Conservation (phyloP, 2,797 vertebrate genomes). For the Gouania willdenowi region DNA sequence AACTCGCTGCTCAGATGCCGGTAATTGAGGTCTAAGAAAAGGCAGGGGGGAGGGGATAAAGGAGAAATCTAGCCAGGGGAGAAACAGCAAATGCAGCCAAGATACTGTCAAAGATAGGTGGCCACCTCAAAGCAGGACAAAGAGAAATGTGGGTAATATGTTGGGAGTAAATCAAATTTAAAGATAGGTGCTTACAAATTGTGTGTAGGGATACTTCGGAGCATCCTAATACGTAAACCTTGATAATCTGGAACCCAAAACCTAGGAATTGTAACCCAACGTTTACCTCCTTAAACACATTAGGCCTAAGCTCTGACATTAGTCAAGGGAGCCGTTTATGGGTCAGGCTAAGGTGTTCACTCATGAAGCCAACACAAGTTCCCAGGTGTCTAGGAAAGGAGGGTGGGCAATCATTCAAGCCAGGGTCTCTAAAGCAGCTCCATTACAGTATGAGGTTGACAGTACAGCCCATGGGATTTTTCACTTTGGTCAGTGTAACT, state of each 20-base stretch:
- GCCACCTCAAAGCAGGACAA: slow-evolving; percentile 17
- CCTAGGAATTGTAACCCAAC: slow-evolving; percentile 28
- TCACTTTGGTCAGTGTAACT: slow-evolving; percentile 42
- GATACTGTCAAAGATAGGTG: slow-evolving; percentile 26
- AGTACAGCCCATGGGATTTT: slow-evolving; percentile 44
- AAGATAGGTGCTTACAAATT: slow-evolving; percentile 68
- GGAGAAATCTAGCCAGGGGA: slow-evolving; percentile 40
- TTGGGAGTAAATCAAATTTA: slow-evolving; percentile 51
- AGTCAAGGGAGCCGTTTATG: slow-evolving; percentile 46
- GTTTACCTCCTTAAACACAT: slow-evolving; percentile 33
- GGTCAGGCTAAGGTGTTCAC: slow-evolving; percentile 59
- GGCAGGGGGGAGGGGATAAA: slow-evolving; percentile 11
- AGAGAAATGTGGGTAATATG: slow-evolving; percentile 63
- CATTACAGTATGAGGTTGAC: slow-evolving; percentile 50
- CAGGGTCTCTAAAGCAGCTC: slow-evolving; percentile 39
- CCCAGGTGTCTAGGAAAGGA: slow-evolving; percentile 42
- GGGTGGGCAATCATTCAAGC: slow-evolving; percentile 35
- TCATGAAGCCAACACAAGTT: slow-evolving; percentile 58
- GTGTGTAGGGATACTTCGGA: slow-evolving; percentile 33
- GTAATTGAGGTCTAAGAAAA: slow-evolving; percentile 51
- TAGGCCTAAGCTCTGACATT: slow-evolving; percentile 47
- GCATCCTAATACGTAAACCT: slow-evolving; percentile 28
- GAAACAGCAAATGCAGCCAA: slow-evolving; percentile 36
- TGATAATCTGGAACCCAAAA: slow-evolving; percentile 17
- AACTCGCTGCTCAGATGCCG: slow-evolving; percentile 36